Percentiles rank a stretch among this genome's conserved stretches.
These are phyloP conservation scores for Alloscopus bannaensis DNA, from an alignment of 2,888 invertebrate genomes.

Conservation along the genomic window DNA sequence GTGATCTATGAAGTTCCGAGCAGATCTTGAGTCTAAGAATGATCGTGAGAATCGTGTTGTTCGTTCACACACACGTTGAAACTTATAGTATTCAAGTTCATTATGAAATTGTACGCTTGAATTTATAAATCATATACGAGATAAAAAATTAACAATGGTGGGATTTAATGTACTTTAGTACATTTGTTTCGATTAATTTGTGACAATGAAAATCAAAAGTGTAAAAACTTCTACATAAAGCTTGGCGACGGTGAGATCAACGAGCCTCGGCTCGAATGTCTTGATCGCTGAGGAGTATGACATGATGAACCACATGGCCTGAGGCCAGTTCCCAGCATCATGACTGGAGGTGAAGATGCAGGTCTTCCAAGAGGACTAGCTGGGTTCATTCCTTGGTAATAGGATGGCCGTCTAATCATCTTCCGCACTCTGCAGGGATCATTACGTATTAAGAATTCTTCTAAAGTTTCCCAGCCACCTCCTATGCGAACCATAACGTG, in stretches of 20 bases:
- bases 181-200: not conserved
- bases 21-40: no score
- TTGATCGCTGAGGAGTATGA: conserved; percentile 69
- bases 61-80: not conserved
- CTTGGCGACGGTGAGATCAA: conserved; percentile 59
- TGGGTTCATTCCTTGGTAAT: conserved; percentile 64
- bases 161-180: conserved; percentile 3
- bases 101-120: not conserved
- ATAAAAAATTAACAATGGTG: no score
- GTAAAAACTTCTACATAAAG: conserved; percentile 37
- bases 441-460: conserved; percentile 92
- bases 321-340: conserved; percentile 63
- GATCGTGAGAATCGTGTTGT: no score
- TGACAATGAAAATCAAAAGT: conserved; percentile 6
- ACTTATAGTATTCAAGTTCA: not conserved
- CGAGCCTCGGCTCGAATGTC: conserved; percentile 71
- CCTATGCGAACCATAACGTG: conserved; percentile 98
- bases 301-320: conserved; percentile 65
- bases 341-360: conserved; percentile 70
- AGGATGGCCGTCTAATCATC: conserved; percentile 62
- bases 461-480: conserved; percentile 95
- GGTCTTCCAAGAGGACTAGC: conserved; percentile 62
- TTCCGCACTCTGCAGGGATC: conserved; percentile 87
- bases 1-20: no score
- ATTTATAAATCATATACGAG: no score